Evolutionary conservation across 1,140 invertebrate genomes (phyloP), one percentile per base, ranked within the genome.

Genomic region (Temnothorax longispinosus): DNA sequence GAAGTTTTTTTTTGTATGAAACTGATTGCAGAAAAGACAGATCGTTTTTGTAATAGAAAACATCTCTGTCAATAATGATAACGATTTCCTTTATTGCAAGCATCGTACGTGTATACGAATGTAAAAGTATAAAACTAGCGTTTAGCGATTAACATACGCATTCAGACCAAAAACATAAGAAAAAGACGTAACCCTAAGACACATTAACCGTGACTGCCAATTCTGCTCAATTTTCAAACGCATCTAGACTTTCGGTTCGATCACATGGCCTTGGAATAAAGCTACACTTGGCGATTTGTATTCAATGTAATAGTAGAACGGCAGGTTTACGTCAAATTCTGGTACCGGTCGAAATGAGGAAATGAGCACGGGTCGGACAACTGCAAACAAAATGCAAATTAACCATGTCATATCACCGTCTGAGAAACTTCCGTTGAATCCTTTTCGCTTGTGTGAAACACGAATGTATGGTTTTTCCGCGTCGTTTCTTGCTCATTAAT

Each of bases 271-370:
- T 52, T 50, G 8, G 32, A 86, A 81, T 18, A 86, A 10, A 56
- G n/a, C 1, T 38, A 86, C 35, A 3, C 10, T 67, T 35, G 11
- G 13, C 35, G 21, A 67, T 2, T 50, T 81, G 38, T 71, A 13
- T 47, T 77, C 58, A 27, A 86, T 71, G 8, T 69, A 64, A 50
- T 60, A 86, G 18, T 62, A 32, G 64, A 86, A 86, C 3, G 76
- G 32, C 13, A 13, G 47, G 21, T 86, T 71, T 65, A 62, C 47
- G 11, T 64, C 15, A 58, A 81, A 81, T 47, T 18, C 11, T 27
- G 21, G 27, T 15, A 13, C 4, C 21, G 32, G 32, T 15, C 0
- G 0, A 41, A 35, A 41, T 27, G 27, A 27, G 27, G 44, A 44
- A 38, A 0, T 2, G 5, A 10, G 10, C 50, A 21, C 10, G 32